phyloP scores from a whole-genome alignment of 2,113 vertebrate species.

The Toxotes chatareus region DNA sequence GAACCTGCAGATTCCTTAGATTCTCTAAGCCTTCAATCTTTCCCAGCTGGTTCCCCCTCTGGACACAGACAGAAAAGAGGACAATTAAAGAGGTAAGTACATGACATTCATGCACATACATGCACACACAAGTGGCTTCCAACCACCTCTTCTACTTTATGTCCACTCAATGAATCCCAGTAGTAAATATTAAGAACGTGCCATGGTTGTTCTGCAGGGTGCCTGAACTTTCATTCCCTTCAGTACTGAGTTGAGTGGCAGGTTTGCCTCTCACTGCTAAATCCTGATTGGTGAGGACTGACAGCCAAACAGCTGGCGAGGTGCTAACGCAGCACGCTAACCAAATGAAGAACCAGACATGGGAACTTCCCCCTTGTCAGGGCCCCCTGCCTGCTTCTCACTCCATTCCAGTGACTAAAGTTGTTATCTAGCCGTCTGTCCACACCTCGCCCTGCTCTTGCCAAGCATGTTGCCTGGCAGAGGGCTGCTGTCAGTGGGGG shows the following conservation, averaged over 20 bases:
- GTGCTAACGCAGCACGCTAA: slow-evolving; percentile 63
- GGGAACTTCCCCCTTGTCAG: slow-evolving; percentile 53
- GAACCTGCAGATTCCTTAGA: slow-evolving; percentile 81
- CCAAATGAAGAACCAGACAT: slow-evolving; percentile 58
- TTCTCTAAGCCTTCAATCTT: slow-evolving; percentile 86
- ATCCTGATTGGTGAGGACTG: slow-evolving; percentile 72
- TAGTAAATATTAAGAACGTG: slow-evolving; percentile 64
- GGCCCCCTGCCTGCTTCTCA: slow-evolving; percentile 52
- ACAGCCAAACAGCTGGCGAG: slow-evolving; percentile 80
- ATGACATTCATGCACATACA: slow-evolving; percentile 45
- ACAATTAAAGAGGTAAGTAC: slow-evolving; percentile 1
- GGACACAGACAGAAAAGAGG: slow-evolving; percentile 33
- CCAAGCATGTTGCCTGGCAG: slow-evolving; percentile 72
- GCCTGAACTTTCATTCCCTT: slow-evolving; percentile 48
- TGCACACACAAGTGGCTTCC: slow-evolving; percentile 13
- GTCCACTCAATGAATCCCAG: slow-evolving; percentile 28
- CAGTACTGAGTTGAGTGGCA: slow-evolving; percentile 59
- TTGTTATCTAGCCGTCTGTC: slow-evolving; percentile 69
- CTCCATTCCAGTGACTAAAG: slow-evolving; percentile 61
- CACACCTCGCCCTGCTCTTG: slow-evolving; percentile 48
- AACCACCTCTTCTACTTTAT: slow-evolving; percentile 22
- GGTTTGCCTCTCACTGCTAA: slow-evolving; percentile 54
- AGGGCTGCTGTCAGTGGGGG: slow-evolving; percentile 66
- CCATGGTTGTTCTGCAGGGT: slow-evolving; percentile 36
- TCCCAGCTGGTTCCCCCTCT: slow-evolving; percentile 90